A percentile compares a stretch with the other conserved stretches of the same genome.
phyloP scores from a whole-genome alignment of 2,113 vertebrate genomes.

The Gracilinanus agilis region DNA sequence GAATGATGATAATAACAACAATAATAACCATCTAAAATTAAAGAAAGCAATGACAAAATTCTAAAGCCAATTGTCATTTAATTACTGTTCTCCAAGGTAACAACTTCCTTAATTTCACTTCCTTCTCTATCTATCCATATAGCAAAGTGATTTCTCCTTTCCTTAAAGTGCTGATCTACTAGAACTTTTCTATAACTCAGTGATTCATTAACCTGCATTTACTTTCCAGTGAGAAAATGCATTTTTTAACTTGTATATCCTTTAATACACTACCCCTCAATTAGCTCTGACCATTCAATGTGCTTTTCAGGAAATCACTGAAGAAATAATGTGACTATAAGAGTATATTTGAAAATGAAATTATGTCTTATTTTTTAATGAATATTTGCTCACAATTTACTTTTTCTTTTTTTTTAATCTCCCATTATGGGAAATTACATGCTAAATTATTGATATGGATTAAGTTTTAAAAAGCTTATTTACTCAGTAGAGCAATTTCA shows the following conservation, averaged over 20 bases:
- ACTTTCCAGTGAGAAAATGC: neutral
- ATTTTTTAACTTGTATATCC: neutral
- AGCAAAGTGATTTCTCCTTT: neutral
- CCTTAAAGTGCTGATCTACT: neutral
- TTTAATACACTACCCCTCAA: neutral
- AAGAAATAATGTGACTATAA: neutral
- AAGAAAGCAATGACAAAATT: neutral
- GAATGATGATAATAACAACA: neutral
- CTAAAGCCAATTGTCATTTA: neutral
- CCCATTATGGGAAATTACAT: neutral
- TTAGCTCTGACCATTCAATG: neutral
- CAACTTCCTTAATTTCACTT: accelerated
- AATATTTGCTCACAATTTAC: neutral
- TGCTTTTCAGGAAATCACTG: neutral
- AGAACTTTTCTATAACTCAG: neutral
- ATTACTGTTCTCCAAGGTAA: neutral
- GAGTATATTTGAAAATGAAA: constrained; percentile 3
- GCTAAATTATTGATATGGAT: neutral
- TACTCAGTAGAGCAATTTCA: neutral
- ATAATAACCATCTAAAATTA: neutral
- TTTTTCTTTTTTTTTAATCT: neutral
- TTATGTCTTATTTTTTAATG: neutral
- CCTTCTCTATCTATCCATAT: neutral
- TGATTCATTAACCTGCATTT: neutral
- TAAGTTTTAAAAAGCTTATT: constrained; percentile 1